Conservation (phyloP, 2,797 vertebrate species). For the Vespertilio murinus region DNA sequence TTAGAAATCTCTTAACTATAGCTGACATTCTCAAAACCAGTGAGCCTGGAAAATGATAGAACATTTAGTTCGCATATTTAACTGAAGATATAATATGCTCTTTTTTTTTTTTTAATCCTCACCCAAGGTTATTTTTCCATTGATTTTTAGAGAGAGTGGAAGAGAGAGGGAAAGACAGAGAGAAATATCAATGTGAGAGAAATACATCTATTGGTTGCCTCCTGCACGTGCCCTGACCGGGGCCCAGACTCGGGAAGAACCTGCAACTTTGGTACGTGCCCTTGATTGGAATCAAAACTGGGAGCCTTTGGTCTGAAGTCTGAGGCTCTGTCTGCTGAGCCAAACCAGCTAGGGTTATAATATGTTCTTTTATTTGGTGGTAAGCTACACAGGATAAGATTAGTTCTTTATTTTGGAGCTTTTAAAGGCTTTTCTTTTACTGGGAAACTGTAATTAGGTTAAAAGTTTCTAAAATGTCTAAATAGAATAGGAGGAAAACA, state of each 20-base stretch:
- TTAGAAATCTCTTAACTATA: constrained; percentile 75
- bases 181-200: too few relatives aligned
- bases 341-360: not conserved
- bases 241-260: too few relatives aligned
- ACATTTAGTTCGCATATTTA: constrained; percentile 74
- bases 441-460: constrained; percentile 22
- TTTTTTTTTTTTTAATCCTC: too few relatives aligned
- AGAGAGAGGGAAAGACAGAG: too few relatives aligned
- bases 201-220: too few relatives aligned
- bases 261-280: too few relatives aligned
- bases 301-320: too few relatives aligned
- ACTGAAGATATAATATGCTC: constrained; percentile 32
- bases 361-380: constrained; percentile 68
- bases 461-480: constrained; percentile 37
- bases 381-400: constrained; percentile 60
- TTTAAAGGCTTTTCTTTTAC: not conserved
- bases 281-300: too few relatives aligned
- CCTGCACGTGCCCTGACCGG: too few relatives aligned
- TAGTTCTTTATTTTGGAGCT: constrained; percentile 55
- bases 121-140: too few relatives aligned
- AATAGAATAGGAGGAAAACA: constrained; percentile 1
- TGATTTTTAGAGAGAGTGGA: too few relatives aligned
- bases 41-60: constrained; percentile 69
- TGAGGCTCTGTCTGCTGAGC: too few relatives aligned
- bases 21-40: constrained; percentile 71